Conservation (phyloP, 2,797 vertebrate genomes). For the Pipistrellus kuhlii region DNA sequence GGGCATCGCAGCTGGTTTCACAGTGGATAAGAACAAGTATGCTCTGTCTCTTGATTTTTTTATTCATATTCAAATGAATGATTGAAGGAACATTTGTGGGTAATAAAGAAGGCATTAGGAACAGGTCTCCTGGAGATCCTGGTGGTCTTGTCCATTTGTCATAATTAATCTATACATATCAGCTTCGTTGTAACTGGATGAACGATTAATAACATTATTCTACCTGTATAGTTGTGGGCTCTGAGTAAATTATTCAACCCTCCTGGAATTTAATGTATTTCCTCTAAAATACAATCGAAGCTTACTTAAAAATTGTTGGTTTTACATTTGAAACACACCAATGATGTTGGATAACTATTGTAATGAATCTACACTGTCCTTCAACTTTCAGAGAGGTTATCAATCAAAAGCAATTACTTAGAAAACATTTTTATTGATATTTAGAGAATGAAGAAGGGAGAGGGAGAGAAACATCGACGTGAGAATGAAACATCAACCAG, state of each 20-base stretch:
- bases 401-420: neutral
- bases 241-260: neutral
- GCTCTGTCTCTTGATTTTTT: neutral
- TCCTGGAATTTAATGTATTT: neutral
- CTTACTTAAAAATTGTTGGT: neutral
- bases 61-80: neutral
- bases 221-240: neutral
- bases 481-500: neutral
- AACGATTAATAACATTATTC: neutral
- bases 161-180: neutral
- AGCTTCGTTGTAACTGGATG: neutral
- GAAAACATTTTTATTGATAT: neutral
- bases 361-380: neutral
- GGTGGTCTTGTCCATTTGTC: neutral
- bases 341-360: neutral
- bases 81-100: neutral
- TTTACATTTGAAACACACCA: neutral
- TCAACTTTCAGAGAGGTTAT: neutral
- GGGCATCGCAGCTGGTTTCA: neutral
- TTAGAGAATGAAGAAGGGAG: neutral
- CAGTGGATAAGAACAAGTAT: neutral
- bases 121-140: neutral
- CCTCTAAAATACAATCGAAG: constrained; percentile 11
- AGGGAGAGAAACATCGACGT: neutral
- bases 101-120: neutral